phyloP scores from a whole-genome alignment of 2,797 vertebrate species.

The Tauraco hartlaubi region DNA sequence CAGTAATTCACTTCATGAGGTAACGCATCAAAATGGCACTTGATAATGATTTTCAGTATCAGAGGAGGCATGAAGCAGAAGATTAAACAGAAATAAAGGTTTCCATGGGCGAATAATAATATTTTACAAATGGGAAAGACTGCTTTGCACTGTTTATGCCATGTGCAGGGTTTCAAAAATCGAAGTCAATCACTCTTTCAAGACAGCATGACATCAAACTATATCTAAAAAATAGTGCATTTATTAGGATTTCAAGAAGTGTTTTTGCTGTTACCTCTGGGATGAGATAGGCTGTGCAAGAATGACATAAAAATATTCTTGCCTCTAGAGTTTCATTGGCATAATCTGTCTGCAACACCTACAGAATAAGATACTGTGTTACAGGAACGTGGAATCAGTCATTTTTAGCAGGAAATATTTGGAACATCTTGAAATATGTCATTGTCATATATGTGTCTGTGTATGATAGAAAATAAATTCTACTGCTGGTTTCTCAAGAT shows the following conservation, averaged over 20 bases:
- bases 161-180: neutral
- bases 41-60: constrained; percentile 22
- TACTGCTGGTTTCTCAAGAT: neutral
- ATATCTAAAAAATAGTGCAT: neutral
- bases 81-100: constrained; percentile 3
- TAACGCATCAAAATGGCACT: constrained; percentile 30
- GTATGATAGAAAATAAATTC: neutral
- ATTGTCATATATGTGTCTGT: neutral
- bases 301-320: constrained; percentile 8
- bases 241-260: neutral
- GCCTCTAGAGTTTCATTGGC: neutral
- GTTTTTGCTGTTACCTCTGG: neutral
- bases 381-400: neutral
- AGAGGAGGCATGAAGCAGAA: neutral
- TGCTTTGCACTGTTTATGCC: neutral
- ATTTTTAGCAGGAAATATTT: neutral
- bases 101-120: neutral
- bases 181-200: neutral
- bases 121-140: neutral
- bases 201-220: neutral
- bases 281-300: neutral
- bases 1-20: neutral
- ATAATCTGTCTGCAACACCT: neutral
- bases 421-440: neutral
- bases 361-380: neutral